A percentile compares a stretch with the other conserved stretches of the same genome.
These are phyloP conservation scores for Porphyrio hochstetteri DNA, from an alignment of 2,113 vertebrate genomes.

Conservation along the genomic window DNA sequence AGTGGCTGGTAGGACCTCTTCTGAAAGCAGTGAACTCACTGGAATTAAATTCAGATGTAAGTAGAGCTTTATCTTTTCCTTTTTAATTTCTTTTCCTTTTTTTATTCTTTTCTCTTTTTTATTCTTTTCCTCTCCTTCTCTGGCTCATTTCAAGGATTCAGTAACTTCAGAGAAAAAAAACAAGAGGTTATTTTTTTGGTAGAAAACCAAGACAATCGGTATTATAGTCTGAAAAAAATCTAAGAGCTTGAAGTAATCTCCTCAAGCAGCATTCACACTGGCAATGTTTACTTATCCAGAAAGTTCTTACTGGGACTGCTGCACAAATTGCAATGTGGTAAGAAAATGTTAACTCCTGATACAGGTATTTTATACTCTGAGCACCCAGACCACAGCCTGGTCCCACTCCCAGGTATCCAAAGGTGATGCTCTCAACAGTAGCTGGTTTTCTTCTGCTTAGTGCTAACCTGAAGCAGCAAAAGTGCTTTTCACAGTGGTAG, in stretches of 20 bases:
- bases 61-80: rapidly evolving
- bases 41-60: background rate
- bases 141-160: background rate
- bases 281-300: background rate
- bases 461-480: background rate
- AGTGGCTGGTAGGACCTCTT: background rate
- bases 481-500: background rate
- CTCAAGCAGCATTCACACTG: background rate
- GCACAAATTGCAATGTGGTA: background rate
- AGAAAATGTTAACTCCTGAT: background rate
- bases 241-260: background rate
- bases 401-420: background rate
- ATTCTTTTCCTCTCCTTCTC: background rate
- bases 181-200: background rate
- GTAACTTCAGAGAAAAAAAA: background rate
- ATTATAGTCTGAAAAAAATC: background rate
- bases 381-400: background rate
- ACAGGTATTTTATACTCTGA: background rate
- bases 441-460: background rate
- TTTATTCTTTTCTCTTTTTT: background rate
- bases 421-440: background rate
- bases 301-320: background rate
- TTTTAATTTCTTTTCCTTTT: rapidly evolving
- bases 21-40: background rate
- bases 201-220: background rate